Evolutionary conservation across 2,113 vertebrate species (phyloP).

Genomic region (Cnemophilus loriae): DNA sequence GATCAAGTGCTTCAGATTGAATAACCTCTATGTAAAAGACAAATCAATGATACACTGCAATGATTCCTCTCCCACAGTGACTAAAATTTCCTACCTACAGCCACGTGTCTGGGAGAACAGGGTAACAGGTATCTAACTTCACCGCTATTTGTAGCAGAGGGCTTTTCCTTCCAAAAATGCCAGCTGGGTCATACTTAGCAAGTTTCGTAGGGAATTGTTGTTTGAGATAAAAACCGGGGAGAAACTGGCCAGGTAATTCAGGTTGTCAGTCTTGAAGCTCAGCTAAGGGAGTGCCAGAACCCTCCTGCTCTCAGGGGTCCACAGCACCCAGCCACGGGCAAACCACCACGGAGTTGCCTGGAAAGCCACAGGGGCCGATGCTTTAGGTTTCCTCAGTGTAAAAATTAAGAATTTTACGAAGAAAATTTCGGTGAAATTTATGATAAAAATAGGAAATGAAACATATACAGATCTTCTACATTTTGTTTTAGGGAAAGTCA

Average conservation of each 20-base stretch:
- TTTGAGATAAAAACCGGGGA: background rate
- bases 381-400: background rate
- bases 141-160: background rate
- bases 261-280: background rate
- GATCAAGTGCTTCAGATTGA: background rate
- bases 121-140: background rate
- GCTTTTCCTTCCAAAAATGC: background rate
- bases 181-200: background rate
- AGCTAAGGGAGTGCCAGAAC: background rate
- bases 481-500: constrained; percentile 57
- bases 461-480: background rate
- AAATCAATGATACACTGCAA: background rate
- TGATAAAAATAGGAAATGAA: background rate
- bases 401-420: background rate
- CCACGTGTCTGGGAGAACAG: rapidly evolving
- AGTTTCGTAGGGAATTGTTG: background rate
- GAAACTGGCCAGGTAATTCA: background rate
- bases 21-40: background rate
- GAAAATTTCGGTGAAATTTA: background rate
- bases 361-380: background rate
- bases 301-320: background rate
- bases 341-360: background rate
- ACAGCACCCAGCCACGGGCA: background rate
- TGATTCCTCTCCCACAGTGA: background rate
- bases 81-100: background rate